phyloP scores from a whole-genome alignment of 2,113 vertebrate species.

The Grammomys dolichurus region DNA sequence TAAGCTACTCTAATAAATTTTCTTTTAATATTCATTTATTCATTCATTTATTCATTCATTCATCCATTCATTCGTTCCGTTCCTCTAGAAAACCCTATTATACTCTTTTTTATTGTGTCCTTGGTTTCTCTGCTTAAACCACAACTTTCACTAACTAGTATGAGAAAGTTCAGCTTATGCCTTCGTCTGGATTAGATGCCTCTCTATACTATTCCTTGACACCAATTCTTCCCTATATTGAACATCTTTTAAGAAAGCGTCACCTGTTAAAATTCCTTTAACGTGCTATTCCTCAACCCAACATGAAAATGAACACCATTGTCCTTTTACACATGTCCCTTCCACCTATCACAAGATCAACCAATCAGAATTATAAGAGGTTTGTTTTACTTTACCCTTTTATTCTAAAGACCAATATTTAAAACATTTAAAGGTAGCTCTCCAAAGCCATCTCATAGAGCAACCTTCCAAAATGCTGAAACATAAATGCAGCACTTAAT shows the following conservation, averaged over 20 bases:
- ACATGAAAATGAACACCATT: neutral
- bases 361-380: neutral
- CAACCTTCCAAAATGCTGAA: neutral
- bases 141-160: neutral
- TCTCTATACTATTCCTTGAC: neutral
- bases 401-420: constrained; percentile 27
- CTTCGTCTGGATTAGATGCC: neutral
- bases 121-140: neutral
- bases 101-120: neutral
- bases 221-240: neutral
- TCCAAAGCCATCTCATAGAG: neutral
- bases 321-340: neutral
- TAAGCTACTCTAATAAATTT: neutral
- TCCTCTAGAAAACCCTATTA: neutral
- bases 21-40: neutral
- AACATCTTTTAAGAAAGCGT: constrained; percentile 1
- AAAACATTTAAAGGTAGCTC: neutral
- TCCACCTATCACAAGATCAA: neutral
- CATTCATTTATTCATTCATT: too few relatives aligned
- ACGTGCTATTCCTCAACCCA: neutral
- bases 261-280: neutral
- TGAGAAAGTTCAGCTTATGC: constrained; percentile 1
- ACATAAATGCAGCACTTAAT: neutral
- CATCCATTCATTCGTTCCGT: neutral
- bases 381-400: neutral